These are phyloP conservation scores for Sepiola atlantica DNA, from an alignment of 2,888 invertebrate species.

Conservation along the genomic window DNA sequence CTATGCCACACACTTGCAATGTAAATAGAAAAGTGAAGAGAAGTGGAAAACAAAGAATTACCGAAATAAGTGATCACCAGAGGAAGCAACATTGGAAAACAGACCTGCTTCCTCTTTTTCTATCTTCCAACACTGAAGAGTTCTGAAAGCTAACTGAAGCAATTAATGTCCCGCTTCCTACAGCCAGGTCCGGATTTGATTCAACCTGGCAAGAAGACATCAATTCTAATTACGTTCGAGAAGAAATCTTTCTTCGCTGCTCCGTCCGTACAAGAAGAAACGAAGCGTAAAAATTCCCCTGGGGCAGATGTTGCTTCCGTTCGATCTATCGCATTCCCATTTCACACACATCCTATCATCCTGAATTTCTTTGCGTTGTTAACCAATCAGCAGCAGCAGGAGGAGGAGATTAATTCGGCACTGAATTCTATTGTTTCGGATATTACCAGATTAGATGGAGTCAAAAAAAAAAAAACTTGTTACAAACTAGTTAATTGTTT, in stretches of 20 bases:
- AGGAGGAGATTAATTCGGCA: neutral
- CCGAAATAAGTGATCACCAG: neutral
- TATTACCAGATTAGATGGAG: neutral
- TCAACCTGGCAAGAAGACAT: conserved; percentile 32
- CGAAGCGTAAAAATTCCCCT: neutral
- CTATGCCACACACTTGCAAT: neutral
- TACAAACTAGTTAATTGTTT: neutral
- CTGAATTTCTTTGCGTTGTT: neutral
- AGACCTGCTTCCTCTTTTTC: neutral
- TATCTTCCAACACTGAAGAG: neutral
- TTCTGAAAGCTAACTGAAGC: conserved; percentile 32
- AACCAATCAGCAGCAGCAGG: neutral
- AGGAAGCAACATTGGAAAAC: neutral
- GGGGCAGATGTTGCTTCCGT: conserved; percentile 24
- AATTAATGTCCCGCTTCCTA: conserved; percentile 18
- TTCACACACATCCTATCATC: neutral
- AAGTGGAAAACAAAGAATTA: neutral
- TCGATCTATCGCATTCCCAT: neutral
- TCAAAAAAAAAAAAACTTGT: neutral
- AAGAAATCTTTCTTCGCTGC: neutral
- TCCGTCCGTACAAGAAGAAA: neutral
- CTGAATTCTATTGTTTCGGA: neutral
- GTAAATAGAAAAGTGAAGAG: conserved; percentile 5
- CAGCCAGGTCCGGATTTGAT: conserved; percentile 32
- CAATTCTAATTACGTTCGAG: neutral